Evolutionary conservation across 2,888 invertebrate species (phyloP).

Genomic region (Boloria euphrosyne): DNA sequence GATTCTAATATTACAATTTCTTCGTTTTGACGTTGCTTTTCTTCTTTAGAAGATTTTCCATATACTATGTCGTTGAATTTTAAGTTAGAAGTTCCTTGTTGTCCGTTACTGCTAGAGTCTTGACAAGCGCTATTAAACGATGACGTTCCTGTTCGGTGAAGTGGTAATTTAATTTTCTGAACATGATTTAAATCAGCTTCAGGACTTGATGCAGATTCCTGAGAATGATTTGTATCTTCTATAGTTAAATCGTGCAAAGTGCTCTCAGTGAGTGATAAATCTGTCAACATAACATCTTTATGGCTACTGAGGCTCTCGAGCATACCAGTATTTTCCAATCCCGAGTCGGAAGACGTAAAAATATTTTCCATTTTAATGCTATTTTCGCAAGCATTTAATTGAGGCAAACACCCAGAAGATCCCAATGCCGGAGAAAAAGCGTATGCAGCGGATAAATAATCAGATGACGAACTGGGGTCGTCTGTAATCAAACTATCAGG

Average conservation of each 20-base stretch:
- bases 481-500: conserved; percentile 71
- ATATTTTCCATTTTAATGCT: conserved; percentile 68
- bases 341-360: conserved; percentile 73
- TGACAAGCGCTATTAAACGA: conserved; percentile 43
- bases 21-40: conserved; percentile 84
- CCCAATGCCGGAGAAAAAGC: conserved; percentile 61
- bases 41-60: conserved; percentile 75
- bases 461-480: conserved; percentile 71
- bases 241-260: conserved; percentile 66
- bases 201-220: conserved; percentile 51
- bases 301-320: conserved; percentile 65
- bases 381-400: conserved; percentile 60
- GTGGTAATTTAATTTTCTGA: conserved; percentile 42
- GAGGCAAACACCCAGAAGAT: conserved; percentile 50
- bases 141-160: conserved; percentile 40
- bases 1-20: conserved; percentile 84
- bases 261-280: conserved; percentile 70
- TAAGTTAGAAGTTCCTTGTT: conserved; percentile 42
- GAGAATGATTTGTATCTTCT: conserved; percentile 56
- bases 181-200: conserved; percentile 48
- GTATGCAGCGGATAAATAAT: conserved; percentile 70
- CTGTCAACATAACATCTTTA: conserved; percentile 66
- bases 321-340: conserved; percentile 70
- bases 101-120: conserved; percentile 41
- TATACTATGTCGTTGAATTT: conserved; percentile 48